Evolutionary conservation across 1,140 invertebrate species (phyloP), one percentile per base, ranked within the genome.

Genomic region (Manduca sexta): DNA sequence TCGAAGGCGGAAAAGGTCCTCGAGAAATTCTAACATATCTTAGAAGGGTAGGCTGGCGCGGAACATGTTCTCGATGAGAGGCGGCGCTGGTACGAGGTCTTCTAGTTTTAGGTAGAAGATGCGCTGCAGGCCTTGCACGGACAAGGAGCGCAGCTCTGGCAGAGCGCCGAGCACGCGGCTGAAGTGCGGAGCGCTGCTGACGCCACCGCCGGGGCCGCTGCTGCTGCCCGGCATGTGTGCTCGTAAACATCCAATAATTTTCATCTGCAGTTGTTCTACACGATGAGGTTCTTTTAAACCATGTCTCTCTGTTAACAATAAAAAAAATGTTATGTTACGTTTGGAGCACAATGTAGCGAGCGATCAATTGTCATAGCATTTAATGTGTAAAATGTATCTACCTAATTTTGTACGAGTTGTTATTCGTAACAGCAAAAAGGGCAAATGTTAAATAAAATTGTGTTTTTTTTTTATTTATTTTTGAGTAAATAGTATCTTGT

Each of bases 21-120:
- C 71, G 56, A 66, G 67, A 57, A 62, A 26, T 26, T 26, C 21
- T 26, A 26, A 26, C 1, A 26, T 62, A 26, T 43, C 57, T 88
- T 91, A 98, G 85, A 98, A 98, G 42, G 97, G 96, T 69, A 98
- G 88, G 86, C 93, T 97, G 67, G 95, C 93, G 56, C 95, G 93
- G 77, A 97, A 98, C 93, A 98, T 95, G 64, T 94, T 96, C 83
- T 98, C 95, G 63, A 98, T 97, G 52, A 96, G 89, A 0, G 95
- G 93, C 14, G 97, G 96, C 31, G 95, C 93, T 5, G 95, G 94
- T 39, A 97, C 95, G 58, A 97, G 87, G 77, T 97, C 95, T 86
- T 98, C 95, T 21, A 97, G 86, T 80, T 98, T 98, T 44, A 97
- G 88, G 82, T 97, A 97, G 85, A 97, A 97, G 79, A 98, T 96